Evolutionary conservation across 2,888 invertebrate species (phyloP), one percentile per base, ranked within the genome.

Genomic region (Catocala nupta): DNA sequence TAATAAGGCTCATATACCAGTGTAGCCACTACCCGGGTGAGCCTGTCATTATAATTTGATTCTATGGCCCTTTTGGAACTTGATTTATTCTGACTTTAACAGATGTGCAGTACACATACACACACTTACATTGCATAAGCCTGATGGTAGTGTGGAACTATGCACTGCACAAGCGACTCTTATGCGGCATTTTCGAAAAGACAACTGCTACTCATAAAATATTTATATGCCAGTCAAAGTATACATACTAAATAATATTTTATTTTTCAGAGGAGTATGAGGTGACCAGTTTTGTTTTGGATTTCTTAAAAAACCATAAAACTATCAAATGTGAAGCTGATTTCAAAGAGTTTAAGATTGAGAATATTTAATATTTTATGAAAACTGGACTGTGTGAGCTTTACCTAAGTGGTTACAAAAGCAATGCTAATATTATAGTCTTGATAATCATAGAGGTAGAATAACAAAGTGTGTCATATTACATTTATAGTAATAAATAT

Each of bases 1-100:
- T 96, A 55, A 95, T 96, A 39, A 95, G 95, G 75, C 88, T 95
- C 63, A 93, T 95, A 63, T 94, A 95, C 65, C 92, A 95, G 70
- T 93, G 94, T 71, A 94, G 95, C 73, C 90, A 88, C 68, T 95
- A 95, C 83, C 95, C 95, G 81, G 89, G 95, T 95, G 78, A 89
- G 91, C 63, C 11, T 47, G 8, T 52, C 55, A 52, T 65, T 48
- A 50, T 48, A 39, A 8, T 8, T 9, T 39, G 4, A 39, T 39
- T 7, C 1, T 39, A 39, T 5, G 9, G 25, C 1, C 9, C 9
- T 39, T 7, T 39, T 39, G 8, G 9, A 25, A 25, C 25, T 25
- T 25, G 25, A 25, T 25, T 25, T 25, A 2, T 2, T 16, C 16
- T 2, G 2, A 16, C 16, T 16, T 16, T 16, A 16, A 16, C 16